Base-by-base conservation (phyloP, 2,888 invertebrate genomes). In the Drosophila koepferae region DNA sequence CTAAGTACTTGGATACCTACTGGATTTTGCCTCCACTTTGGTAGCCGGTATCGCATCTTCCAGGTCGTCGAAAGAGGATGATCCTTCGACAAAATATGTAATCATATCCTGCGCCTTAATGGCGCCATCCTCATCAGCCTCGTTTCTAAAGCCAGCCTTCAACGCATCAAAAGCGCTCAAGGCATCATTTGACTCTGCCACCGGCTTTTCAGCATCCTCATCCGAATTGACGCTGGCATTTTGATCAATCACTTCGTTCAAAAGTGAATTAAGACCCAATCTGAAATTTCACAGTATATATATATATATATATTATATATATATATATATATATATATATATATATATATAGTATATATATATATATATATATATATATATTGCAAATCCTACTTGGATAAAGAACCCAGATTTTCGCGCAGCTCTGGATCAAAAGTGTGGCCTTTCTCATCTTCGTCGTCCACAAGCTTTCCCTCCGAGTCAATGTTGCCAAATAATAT, bases 401-500 rank as follows among this genome's bases (percentile, higher is more conserved):
- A 94, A 0, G 98, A 97, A 20, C 96, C 95, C 23, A 99, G 94
- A 92, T 98, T 97, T 74, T 96, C 95, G 91, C 97, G 97, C 0
- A 97, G 96, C 78, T 98, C 98, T 40, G 96, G 95, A 93, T 97
- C 97, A 62, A 97, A 95, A 64, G 97, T 95, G 38, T 82, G 81
- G 16, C 80, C 87, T 18, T 62, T 65, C 2, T 81, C 90, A 36
- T 83, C 90, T 94, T 98, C 98, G 94, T 99, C 98, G 91, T 96
- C 96, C 92, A 98, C 97, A 31, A 99, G 94, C 88, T 97, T 96
- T 38, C 99, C 99, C 62, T 96, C 96, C 87, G 98, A 97, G 92
- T 99, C 97, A 73, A 99, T 98, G 91, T 99, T 99, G 7, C 99
- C 99, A 94, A 99, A 99, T 31, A 99, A 94, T 92, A 99, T 98